Evolutionary conservation across 2,888 invertebrate species (phyloP).

Genomic region (Dicyrtomina minuta): DNA sequence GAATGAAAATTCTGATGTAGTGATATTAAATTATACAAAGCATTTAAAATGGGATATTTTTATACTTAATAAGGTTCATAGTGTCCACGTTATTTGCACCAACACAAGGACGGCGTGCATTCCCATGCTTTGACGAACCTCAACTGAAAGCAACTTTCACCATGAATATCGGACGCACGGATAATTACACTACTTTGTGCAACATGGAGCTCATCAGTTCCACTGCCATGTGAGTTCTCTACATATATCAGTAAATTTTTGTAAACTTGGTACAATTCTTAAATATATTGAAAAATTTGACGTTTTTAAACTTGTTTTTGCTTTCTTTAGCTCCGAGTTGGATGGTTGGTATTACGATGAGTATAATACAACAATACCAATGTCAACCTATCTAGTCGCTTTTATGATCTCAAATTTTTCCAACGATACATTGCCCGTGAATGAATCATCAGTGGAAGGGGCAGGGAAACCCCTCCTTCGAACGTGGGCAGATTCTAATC

Average conservation of each 20-base stretch:
- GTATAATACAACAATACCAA: constrained; percentile 79
- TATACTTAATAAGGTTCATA: constrained; percentile 35
- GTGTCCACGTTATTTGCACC: constrained; percentile 85
- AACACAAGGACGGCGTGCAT: constrained; percentile 86
- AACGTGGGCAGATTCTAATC: constrained; percentile 24
- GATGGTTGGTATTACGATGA: constrained; percentile 65
- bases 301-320: too few species aligned
- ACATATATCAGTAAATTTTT: neutral
- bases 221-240: constrained; percentile 37
- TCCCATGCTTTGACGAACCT: constrained; percentile 94
- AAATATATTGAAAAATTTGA: constrained; percentile 1
- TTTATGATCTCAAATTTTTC: constrained; percentile 10
- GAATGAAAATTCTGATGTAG: neutral
- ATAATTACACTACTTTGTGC: constrained; percentile 39
- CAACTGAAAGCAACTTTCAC: constrained; percentile 73
- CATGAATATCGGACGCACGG: constrained; percentile 37
- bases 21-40: neutral
- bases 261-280: neutral
- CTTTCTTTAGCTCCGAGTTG: constrained; percentile 36
- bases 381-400: constrained; percentile 89
- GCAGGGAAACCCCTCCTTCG: neutral
- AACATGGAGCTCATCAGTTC: constrained; percentile 40
- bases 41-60: neutral
- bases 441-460: too few species aligned
- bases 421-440: too few species aligned